Percentiles rank a stretch among this genome's conserved stretches.
Evolutionary conservation across 1,140 invertebrate genomes (phyloP).

Genomic region (Penaeus japonicus): DNA sequence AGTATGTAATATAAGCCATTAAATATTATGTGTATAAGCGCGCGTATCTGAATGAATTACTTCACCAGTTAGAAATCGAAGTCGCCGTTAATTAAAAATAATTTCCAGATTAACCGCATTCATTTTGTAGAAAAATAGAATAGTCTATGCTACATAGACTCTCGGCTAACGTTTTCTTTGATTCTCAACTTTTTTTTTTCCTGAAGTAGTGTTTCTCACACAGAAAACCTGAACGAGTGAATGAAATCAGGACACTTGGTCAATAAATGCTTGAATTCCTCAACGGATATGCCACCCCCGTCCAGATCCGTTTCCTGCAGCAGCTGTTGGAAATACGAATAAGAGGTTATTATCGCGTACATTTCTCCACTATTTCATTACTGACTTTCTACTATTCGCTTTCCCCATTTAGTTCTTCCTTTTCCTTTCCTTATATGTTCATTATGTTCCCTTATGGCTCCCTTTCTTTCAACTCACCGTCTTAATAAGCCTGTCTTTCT

Average conservation of each 20-base stretch:
- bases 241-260: conserved; percentile 89
- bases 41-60: too few species aligned
- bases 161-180: not conserved
- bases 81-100: too few species aligned
- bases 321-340: conserved; percentile 10
- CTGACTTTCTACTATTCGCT: not conserved
- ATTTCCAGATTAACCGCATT: too few species aligned
- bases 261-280: conserved; percentile 94
- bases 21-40: too few species aligned
- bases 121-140: too few species aligned
- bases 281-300: conserved; percentile 88
- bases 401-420: not conserved
- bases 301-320: conserved; percentile 90
- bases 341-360: not conserved
- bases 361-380: too few species aligned
- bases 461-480: conserved; percentile 68
- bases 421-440: not conserved
- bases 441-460: not conserved
- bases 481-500: conserved; percentile 67
- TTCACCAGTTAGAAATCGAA: too few species aligned
- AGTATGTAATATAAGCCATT: too few species aligned
- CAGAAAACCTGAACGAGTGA: conserved; percentile 55
- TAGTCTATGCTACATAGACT: too few species aligned
- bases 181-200: not conserved
- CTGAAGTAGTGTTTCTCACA: not conserved